A percentile compares a stretch with the other conserved stretches of the same genome.
phyloP scores from a whole-genome alignment of 1,140 invertebrate genomes.

The Pachyrhynchus sulphureomaculatus region DNA sequence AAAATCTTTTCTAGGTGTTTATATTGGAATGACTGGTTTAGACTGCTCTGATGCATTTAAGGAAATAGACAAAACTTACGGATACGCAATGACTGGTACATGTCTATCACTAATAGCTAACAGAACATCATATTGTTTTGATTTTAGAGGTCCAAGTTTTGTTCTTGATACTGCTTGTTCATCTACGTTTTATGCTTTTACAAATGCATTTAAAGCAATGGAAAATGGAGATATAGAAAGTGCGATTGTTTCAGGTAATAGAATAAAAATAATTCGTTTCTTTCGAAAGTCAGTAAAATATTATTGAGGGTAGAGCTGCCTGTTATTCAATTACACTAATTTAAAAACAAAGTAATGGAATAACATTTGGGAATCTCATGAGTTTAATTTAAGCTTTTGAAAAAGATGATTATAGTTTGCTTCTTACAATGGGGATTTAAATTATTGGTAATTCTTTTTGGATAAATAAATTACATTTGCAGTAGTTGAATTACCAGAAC shows the following conservation, averaged over 20 bases:
- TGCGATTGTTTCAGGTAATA: constrained; percentile 70
- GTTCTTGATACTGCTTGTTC: constrained; percentile 81
- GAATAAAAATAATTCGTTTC: neutral
- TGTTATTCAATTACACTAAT: too few species aligned
- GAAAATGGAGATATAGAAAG: constrained; percentile 69
- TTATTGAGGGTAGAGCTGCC: too few species aligned
- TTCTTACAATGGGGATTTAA: too few species aligned
- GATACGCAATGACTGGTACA: constrained; percentile 16
- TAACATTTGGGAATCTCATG: too few species aligned
- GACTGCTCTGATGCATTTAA: constrained; percentile 49
- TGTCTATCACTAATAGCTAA: constrained; percentile 50
- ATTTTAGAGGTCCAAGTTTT: constrained; percentile 71
- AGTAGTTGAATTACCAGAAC: too few species aligned
- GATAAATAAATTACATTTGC: too few species aligned
- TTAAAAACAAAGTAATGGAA: too few species aligned
- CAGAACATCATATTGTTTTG: constrained; percentile 60
- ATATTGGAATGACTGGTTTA: constrained; percentile 62
- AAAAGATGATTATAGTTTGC: too few species aligned
- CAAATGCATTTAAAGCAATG: constrained; percentile 69
- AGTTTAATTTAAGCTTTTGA: too few species aligned
- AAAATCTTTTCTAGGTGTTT: constrained; percentile 21
- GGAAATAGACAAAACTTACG: constrained; percentile 1
- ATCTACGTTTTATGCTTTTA: constrained; percentile 69
- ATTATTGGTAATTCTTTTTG: too few species aligned
- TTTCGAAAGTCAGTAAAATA: too few species aligned